These are phyloP conservation scores for Serilophus lunatus DNA, from an alignment of 2,113 vertebrate genomes.

Conservation along the genomic window DNA sequence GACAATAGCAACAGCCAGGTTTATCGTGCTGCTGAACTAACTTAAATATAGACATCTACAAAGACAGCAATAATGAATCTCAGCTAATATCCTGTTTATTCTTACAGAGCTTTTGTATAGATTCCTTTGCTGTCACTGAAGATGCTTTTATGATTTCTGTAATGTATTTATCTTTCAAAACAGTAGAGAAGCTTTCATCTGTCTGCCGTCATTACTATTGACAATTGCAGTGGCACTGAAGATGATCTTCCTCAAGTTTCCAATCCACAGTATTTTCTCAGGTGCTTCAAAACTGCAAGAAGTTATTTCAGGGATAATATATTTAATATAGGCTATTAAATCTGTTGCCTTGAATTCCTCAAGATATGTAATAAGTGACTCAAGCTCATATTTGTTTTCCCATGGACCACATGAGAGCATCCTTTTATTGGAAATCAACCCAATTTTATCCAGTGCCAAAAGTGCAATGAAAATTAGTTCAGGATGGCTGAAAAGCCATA, in stretches of 20 bases:
- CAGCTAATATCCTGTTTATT: slow-evolving; percentile 53
- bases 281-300: slow-evolving; percentile 61
- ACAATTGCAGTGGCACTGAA: slow-evolving; percentile 61
- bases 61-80: slow-evolving; percentile 19
- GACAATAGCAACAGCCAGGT: neutral
- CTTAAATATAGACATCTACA: slow-evolving; percentile 14
- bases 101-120: slow-evolving; percentile 12
- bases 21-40: neutral
- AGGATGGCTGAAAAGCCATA: neutral
- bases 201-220: slow-evolving; percentile 57
- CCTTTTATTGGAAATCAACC: slow-evolving; percentile 19
- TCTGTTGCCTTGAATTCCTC: slow-evolving; percentile 68
- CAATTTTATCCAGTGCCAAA: slow-evolving; percentile 10
- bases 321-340: slow-evolving; percentile 63
- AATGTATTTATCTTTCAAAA: slow-evolving; percentile 57
- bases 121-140: slow-evolving; percentile 47
- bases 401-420: neutral
- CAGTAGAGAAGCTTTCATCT: slow-evolving; percentile 65
- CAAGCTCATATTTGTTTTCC: slow-evolving; percentile 24
- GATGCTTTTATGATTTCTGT: slow-evolving; percentile 63
- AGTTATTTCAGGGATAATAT: slow-evolving; percentile 58
- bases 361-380: neutral
- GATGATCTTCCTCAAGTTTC: slow-evolving; percentile 66
- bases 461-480: slow-evolving; percentile 26
- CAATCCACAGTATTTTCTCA: slow-evolving; percentile 64